A percentile compares a stretch with the other conserved stretches of the same genome.
Evolutionary conservation across 1,140 invertebrate genomes (phyloP).

Genomic region (Acromyrmex charruanus): DNA sequence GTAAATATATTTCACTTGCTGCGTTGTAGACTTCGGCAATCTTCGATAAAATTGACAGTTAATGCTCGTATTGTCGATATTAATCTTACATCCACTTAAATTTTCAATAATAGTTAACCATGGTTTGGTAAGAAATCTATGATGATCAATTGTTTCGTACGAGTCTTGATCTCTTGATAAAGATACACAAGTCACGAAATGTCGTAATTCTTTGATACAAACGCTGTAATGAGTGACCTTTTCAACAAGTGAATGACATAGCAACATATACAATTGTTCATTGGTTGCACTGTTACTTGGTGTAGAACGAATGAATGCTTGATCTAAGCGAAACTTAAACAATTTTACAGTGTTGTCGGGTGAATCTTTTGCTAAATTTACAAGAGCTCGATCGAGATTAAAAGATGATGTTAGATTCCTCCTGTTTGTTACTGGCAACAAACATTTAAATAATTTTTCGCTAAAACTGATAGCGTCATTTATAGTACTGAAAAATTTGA

Average conservation of each 20-base stretch:
- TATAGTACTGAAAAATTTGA: slow-evolving; percentile 53
- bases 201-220: slow-evolving; percentile 65
- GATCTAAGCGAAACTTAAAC: neutral
- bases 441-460: slow-evolving; percentile 50
- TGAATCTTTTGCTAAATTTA: slow-evolving; percentile 44
- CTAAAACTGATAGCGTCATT: slow-evolving; percentile 32
- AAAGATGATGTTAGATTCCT: slow-evolving; percentile 11
- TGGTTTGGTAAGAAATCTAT: slow-evolving; percentile 7
- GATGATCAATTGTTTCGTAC: neutral
- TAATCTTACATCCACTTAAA: slow-evolving; percentile 63
- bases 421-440: neutral
- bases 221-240: neutral
- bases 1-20: slow-evolving; percentile 53
- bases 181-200: slow-evolving; percentile 51
- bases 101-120: slow-evolving; percentile 61
- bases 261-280: slow-evolving; percentile 47
- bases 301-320: neutral
- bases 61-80: neutral
- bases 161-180: neutral
- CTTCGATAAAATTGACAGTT: slow-evolving; percentile 10
- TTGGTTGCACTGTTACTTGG: neutral
- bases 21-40: neutral
- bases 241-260: slow-evolving; percentile 56
- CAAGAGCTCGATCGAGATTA: slow-evolving; percentile 23
- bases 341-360: neutral